Evolutionary conservation across 2,113 vertebrate genomes (phyloP).

Genomic region (Agapornis roseicollis): DNA sequence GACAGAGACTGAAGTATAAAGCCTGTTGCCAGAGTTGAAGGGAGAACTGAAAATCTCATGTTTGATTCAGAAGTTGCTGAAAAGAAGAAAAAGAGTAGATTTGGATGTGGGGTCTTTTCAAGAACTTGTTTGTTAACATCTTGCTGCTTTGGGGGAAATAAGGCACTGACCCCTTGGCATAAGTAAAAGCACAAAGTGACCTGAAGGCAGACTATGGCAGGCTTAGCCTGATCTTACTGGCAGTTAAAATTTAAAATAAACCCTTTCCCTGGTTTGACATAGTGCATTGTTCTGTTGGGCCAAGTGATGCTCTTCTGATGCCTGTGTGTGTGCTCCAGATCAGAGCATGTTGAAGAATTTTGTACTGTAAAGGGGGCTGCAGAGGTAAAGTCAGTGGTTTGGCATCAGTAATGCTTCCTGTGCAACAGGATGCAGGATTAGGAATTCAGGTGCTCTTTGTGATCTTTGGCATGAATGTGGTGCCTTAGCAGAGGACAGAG

Average conservation of each 20-base stretch:
- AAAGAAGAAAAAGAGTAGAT: not conserved
- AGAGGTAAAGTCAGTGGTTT: not conserved
- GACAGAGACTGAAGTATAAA: not conserved
- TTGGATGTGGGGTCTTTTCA: not conserved
- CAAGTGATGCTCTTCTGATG: not conserved
- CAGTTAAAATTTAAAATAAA: not conserved
- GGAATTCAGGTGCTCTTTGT: not conserved
- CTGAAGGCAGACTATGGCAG: not conserved
- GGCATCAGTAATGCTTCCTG: not conserved
- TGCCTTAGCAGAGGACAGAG: not conserved
- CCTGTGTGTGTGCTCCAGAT: not conserved
- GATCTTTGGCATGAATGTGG: not conserved
- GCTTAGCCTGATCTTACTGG: not conserved
- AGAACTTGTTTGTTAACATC: not conserved
- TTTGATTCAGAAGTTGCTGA: not conserved
- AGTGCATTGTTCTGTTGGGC: not conserved
- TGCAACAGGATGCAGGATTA: not conserved
- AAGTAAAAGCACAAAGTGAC: not conserved
- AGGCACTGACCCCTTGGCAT: not conserved
- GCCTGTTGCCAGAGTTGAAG: not conserved
- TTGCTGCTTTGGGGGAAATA: not conserved
- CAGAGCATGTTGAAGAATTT: accelerated
- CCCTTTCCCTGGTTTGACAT: not conserved
- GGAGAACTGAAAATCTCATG: not conserved
- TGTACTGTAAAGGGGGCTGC: not conserved